Base-by-base conservation (phyloP, 2,113 vertebrate genomes). In the Tachysurus vachellii region DNA sequence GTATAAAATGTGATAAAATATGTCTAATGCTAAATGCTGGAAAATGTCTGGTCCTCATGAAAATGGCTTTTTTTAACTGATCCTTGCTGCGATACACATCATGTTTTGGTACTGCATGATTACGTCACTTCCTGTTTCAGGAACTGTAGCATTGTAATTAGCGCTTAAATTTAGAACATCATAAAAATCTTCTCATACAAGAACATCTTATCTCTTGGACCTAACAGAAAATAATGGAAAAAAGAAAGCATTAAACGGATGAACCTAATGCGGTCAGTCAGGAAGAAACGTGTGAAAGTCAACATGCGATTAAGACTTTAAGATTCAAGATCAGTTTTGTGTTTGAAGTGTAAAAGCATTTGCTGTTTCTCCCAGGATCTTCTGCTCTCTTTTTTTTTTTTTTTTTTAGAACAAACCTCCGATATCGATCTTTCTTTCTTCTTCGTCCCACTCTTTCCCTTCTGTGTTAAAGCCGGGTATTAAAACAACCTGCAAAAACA, bases 261-360 rank as follows among this genome's bases (percentile, higher is more conserved):
- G 6, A 54, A 53, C 26, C 47, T 28, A 53, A 77, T 28, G 75
- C 23, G 53, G 28, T 54, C 75, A 17, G 44, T 54, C 16, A 5
- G 14, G 23, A 77, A 75, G 14, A 5, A 77, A 28, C 28, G 53
- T 53, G 13, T 53, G 26, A 54, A 77, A 77, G 47, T 12, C 53
- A 77, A 28, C 47, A 26, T 17, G 13, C 1, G 12, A 77, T 54
- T 77, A 28, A 13, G 23, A n/a, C 47, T 54, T 5, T 16, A 7
- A 13, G 47, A 77, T 53, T 53, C 75, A 54, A 13, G 5, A 12
- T 9, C 16, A 53, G 26, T 16, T 81, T 86, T 88, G 88, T 89
- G 91, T 92, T 84, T 84, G 90, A 83, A 89, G 88, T 84, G 86
- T 91, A 92, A 88, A 90, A 87, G 84, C 80, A 73, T 90, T 92